Conservation (phyloP, 1,140 invertebrate species). For the Stegodyphus mimosarum region DNA sequence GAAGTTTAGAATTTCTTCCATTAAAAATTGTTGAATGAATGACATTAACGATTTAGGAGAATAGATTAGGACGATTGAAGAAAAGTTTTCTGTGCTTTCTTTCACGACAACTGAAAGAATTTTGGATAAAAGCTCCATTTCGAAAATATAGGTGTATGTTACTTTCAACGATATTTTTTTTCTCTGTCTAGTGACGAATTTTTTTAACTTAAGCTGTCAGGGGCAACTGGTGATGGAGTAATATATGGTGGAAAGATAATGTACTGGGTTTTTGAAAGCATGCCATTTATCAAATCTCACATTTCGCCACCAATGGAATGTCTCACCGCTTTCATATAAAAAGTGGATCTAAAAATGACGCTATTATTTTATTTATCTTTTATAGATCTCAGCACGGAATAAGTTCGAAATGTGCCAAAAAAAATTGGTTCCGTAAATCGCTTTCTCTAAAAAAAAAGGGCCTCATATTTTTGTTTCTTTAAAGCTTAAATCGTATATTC, state of each 20-base stretch:
- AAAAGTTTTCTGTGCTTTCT: background rate
- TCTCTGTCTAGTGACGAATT: background rate
- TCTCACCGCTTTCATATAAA: slow-evolving; percentile 22
- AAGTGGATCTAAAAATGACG: slow-evolving; percentile 20
- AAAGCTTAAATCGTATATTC: too few relatives aligned
- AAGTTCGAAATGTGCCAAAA: slow-evolving; percentile 3
- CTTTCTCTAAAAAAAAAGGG: too few relatives aligned
- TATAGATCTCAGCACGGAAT: background rate
- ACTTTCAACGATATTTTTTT: slow-evolving; percentile 9
- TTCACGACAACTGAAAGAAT: background rate
- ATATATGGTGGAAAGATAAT: slow-evolving; percentile 48
- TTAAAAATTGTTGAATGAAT: too few relatives aligned
- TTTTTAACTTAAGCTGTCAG: slow-evolving; percentile 47
- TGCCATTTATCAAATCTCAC: slow-evolving; percentile 54
- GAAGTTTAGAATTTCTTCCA: too few relatives aligned
- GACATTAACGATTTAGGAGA: too few relatives aligned
- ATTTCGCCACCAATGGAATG: slow-evolving; percentile 49
- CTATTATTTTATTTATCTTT: background rate
- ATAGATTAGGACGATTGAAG: too few relatives aligned
- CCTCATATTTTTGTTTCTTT: too few relatives aligned
- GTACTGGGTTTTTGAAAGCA: slow-evolving; percentile 44
- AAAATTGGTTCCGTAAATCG: background rate
- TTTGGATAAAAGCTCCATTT: slow-evolving; percentile 35
- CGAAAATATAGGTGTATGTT: slow-evolving; percentile 37
- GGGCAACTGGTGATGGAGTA: slow-evolving; percentile 50